Conservation (phyloP, 2,888 invertebrate genomes). For the Tenthredo amoena region DNA sequence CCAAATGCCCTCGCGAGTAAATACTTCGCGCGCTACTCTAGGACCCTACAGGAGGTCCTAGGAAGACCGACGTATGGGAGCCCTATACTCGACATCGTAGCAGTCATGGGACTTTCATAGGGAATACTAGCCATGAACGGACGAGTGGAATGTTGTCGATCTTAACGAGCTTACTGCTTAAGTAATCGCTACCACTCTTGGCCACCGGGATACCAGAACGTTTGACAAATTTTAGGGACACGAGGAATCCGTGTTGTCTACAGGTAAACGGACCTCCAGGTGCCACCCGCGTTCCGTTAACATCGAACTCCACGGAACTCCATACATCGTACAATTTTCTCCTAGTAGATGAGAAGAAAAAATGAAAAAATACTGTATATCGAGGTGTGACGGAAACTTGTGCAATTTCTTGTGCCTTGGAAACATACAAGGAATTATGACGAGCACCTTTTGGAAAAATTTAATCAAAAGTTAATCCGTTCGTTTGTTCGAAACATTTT, state of each 20-base stretch:
- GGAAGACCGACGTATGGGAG: background rate
- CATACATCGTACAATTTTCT: background rate
- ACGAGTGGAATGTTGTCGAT: slow-evolving; percentile 50
- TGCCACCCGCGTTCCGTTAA: slow-evolving; percentile 4
- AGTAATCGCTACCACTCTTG: slow-evolving; percentile 48
- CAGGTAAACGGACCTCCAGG: slow-evolving; percentile 40
- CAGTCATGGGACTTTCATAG: background rate
- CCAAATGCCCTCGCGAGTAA: slow-evolving; percentile 27
- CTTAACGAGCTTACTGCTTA: slow-evolving; percentile 50
- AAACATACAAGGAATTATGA: too few species aligned
- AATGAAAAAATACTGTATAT: too few species aligned
- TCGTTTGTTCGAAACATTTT: background rate
- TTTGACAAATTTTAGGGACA: slow-evolving; percentile 48
- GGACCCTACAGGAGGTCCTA: background rate
- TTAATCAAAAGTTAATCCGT: background rate
- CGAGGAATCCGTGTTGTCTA: slow-evolving; percentile 46
- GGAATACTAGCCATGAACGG: background rate
- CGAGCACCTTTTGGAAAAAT: background rate
- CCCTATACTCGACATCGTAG: background rate
- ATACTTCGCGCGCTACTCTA: slow-evolving; percentile 21
- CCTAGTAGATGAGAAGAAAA: too few species aligned
- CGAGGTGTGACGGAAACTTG: too few species aligned
- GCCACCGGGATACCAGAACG: background rate
- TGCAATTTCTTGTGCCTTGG: too few species aligned
- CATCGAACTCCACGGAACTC: background rate